Percentiles rank a stretch among this genome's conserved stretches.
Conservation (phyloP, 1,140 invertebrate genomes). For the Metaphire vulgaris region DNA sequence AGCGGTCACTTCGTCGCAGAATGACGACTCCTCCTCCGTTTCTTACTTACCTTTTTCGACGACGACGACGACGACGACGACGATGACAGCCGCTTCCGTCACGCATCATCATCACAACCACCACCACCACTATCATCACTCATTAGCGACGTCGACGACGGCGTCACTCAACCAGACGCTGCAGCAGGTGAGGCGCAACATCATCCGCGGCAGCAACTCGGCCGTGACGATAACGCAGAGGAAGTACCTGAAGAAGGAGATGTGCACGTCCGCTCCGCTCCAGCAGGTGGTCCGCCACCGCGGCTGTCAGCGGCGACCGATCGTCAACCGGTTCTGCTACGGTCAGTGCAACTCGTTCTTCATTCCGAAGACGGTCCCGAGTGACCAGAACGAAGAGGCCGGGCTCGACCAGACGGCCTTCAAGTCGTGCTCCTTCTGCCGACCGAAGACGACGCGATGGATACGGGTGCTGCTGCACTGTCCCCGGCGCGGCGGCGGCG, state of each 20-base stretch:
- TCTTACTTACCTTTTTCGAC: not conserved
- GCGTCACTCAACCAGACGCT: not conserved
- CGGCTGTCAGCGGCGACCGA: conserved; percentile 59
- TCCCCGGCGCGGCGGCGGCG: conserved; percentile 56
- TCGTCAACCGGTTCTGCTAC: conserved; percentile 66
- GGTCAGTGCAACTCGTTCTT: conserved; percentile 70
- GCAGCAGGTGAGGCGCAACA: not conserved
- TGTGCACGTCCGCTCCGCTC: conserved; percentile 65
- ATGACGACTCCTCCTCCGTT: not conserved
- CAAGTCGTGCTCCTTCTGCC: conserved; percentile 63
- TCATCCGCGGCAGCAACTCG: conserved; percentile 5
- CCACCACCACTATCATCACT: too few relatives aligned
- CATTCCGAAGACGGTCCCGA: conserved; percentile 55
- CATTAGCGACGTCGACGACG: not conserved
- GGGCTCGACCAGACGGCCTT: conserved; percentile 53
- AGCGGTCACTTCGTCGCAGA: too few relatives aligned
- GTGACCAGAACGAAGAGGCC: conserved; percentile 34
- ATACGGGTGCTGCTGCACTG: conserved; percentile 61
- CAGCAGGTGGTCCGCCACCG: conserved; percentile 61
- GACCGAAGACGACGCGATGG: conserved; percentile 60
- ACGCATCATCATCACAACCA: too few relatives aligned
- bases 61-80: not conserved
- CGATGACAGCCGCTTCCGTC: too few relatives aligned
- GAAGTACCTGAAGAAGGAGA: conserved; percentile 62
- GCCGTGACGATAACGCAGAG: conserved; percentile 61